Conservation (phyloP, 2,888 invertebrate genomes). For the Tridacna crocea region DNA sequence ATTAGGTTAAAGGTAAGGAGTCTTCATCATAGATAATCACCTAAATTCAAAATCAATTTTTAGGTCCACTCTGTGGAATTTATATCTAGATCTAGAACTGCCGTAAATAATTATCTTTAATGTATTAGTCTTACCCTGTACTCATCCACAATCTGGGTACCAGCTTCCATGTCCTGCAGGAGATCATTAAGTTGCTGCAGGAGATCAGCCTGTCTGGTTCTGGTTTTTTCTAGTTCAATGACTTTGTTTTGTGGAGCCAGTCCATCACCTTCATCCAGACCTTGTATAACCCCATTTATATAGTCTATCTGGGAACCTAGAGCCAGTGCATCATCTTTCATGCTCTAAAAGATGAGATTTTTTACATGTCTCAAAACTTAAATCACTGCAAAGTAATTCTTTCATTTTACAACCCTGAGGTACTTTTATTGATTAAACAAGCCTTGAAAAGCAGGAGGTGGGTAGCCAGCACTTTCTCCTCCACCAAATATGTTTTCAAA, state of each 20-base stretch:
- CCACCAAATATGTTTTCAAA: too few relatives aligned
- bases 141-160: slow-evolving; percentile 88
- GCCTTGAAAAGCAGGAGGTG: too few relatives aligned
- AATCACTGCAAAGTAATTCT: too few relatives aligned
- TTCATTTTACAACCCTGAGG: too few relatives aligned
- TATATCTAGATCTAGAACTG: too few relatives aligned
- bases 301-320: slow-evolving; percentile 90
- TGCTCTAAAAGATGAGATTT: slow-evolving; percentile 54
- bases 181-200: slow-evolving; percentile 85
- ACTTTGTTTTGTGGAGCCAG: slow-evolving; percentile 90
- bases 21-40: too few relatives aligned
- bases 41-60: too few relatives aligned
- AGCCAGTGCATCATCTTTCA: slow-evolving; percentile 90
- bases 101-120: too few relatives aligned
- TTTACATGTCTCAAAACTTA: background rate
- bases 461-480: too few relatives aligned
- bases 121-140: slow-evolving; percentile 85
- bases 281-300: slow-evolving; percentile 90
- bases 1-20: too few relatives aligned
- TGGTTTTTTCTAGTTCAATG: slow-evolving; percentile 91
- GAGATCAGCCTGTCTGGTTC: slow-evolving; percentile 88
- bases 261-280: slow-evolving; percentile 91
- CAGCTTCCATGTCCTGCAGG: slow-evolving; percentile 78
- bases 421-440: too few relatives aligned
- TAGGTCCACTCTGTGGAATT: too few relatives aligned